phyloP scores from a whole-genome alignment of 2,113 vertebrate species.

The Sula dactylatra region DNA sequence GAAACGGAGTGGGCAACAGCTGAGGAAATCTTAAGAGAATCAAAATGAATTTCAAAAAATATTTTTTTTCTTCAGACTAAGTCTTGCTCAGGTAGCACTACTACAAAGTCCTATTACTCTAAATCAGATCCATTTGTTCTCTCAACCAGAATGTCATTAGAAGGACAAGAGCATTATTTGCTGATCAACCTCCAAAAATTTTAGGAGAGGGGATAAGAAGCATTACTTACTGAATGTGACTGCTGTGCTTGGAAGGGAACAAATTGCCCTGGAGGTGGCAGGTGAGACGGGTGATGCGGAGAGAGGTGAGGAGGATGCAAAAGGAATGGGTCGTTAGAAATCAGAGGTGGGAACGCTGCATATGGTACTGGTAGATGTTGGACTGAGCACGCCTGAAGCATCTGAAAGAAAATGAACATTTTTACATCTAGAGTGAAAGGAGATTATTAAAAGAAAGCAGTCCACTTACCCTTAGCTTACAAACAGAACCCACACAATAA shows the following conservation, averaged over 20 bases:
- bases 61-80: neutral
- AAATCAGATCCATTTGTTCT: neutral
- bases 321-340: conserved; percentile 90
- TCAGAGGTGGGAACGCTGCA: conserved; percentile 85
- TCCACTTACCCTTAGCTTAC: neutral
- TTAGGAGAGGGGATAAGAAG: neutral
- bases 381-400: conserved; percentile 91
- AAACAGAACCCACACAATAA: neutral
- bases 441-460: neutral
- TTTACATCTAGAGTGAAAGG: neutral
- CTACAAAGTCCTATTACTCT: neutral
- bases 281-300: conserved; percentile 83
- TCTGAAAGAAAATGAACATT: conserved; percentile 71
- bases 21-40: neutral
- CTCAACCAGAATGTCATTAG: neutral
- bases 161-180: neutral
- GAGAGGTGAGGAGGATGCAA: conserved; percentile 87
- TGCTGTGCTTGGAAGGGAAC: conserved; percentile 92
- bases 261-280: conserved; percentile 88
- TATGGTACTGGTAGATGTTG: conserved; percentile 91
- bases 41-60: neutral
- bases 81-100: neutral
- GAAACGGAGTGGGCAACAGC: neutral
- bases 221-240: conserved; percentile 83
- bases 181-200: neutral